Base-by-base conservation (phyloP, 2,888 invertebrate genomes). In the Odontomyia ornata region DNA sequence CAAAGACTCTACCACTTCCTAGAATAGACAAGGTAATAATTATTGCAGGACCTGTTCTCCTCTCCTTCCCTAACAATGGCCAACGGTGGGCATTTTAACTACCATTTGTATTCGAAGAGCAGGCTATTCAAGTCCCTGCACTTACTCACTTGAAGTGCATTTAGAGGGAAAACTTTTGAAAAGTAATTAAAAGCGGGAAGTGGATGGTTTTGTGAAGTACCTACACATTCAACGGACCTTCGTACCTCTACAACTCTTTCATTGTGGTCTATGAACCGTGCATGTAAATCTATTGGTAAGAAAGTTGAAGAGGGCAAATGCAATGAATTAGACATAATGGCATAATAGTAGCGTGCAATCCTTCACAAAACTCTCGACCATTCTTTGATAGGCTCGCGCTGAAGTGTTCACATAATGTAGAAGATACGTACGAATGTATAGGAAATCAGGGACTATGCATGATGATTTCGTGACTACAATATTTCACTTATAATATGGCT, bases 391-490 rank as follows among this genome's bases (percentile, higher is more conserved):
- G 5, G 5, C 36, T 36, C 36, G 3, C 36, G 36, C 9, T 36
- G 9, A 5, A 9, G 36, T 9, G 18, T 52, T n/a, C 5, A 52
- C 18, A 52, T 52, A 52, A 15, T 18, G 52, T 52, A 52, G 52
- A 28, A 23, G 18, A n/a, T 52, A 52, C 5, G 60, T 28, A 4
- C 28, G 27, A n/a, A 28, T 30, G 56, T 36, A 15, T 56, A 15
- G 57, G 23, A 60, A 57, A 23, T 36, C 57, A 73, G 13, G 43
- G 43, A 21, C 27, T 73, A 9, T 67, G 36, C 36, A 60, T 73
- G 73, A 21, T 60, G 60, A 73, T 73, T 73, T 23, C 73, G 73
- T 73, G 73, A 73, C 73, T 73, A 60, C 73, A 73, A 73, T 73
- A 57, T 60, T 73, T 57, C 73, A 73, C 69, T 69, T 57, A 60